phyloP scores from a whole-genome alignment of 2,113 vertebrate species.

The Hydrolagus affinis region DNA sequence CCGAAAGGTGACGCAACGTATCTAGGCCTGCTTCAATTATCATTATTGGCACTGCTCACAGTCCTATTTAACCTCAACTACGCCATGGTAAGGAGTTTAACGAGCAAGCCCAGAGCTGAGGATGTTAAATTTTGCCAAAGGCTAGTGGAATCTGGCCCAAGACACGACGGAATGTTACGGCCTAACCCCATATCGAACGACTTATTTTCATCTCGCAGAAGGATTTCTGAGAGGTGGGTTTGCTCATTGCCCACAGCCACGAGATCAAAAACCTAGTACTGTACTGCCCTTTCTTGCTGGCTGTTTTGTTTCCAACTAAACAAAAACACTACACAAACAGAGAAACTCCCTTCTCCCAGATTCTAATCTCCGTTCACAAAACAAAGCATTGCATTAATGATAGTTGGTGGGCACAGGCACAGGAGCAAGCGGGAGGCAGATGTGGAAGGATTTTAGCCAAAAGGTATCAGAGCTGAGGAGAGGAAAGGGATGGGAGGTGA shows the following conservation, averaged over 20 bases:
- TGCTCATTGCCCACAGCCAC: slow-evolving; percentile 21
- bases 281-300: not conserved
- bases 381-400: slow-evolving; percentile 22
- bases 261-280: not conserved
- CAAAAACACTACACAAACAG: slow-evolving; percentile 5
- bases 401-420: slow-evolving; percentile 10
- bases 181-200: slow-evolving; percentile 23
- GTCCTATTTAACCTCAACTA: too few species aligned
- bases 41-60: too few species aligned
- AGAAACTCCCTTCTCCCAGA: slow-evolving; percentile 12
- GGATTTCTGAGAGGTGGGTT: slow-evolving; percentile 23
- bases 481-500: too few species aligned
- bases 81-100: not conserved
- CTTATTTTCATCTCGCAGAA: slow-evolving; percentile 20
- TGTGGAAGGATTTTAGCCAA: slow-evolving; percentile 12
- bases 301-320: too few species aligned
- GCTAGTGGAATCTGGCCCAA: slow-evolving; percentile 7
- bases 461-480: not conserved
- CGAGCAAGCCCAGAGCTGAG: not conserved
- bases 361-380: slow-evolving; percentile 23
- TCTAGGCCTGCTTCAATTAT: too few species aligned
- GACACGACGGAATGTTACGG: slow-evolving; percentile 9
- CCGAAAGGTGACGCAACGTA: too few species aligned
- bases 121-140: slow-evolving; percentile 1
- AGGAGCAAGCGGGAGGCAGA: not conserved